These are phyloP conservation scores for Diarsia mendica DNA, from an alignment of 2,888 invertebrate species.

Conservation along the genomic window DNA sequence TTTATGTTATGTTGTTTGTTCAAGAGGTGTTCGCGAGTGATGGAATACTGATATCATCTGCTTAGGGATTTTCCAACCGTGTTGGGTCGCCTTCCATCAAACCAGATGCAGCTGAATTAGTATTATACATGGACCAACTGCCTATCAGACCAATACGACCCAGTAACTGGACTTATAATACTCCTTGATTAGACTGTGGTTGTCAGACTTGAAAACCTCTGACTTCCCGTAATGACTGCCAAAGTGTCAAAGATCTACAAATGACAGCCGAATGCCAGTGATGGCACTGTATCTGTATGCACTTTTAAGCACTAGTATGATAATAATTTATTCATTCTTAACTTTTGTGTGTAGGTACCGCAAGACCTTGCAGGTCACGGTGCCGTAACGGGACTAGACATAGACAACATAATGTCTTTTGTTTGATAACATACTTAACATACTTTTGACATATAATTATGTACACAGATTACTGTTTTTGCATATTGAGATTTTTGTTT, in stretches of 20 bases:
- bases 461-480: conserved; percentile 23
- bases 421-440: conserved; percentile 38
- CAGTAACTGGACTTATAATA: background rate
- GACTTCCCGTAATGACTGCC: background rate
- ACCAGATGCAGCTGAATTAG: background rate
- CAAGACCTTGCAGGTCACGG: conserved; percentile 33
- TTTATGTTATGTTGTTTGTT: background rate
- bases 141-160: background rate
- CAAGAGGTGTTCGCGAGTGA: background rate
- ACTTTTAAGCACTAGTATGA: background rate
- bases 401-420: conserved; percentile 34
- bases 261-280: background rate
- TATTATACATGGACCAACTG: background rate
- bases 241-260: background rate
- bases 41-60: background rate
- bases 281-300: background rate
- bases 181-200: background rate
- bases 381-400: conserved; percentile 50
- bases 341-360: conserved; percentile 34
- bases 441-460: conserved; percentile 1
- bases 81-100: background rate
- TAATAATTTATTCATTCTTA: conserved; percentile 15
- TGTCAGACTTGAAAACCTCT: background rate
- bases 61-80: background rate
- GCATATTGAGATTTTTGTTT: background rate